Base-by-base conservation (phyloP, 2,797 vertebrate species). In the Melanotaenia nigrans region DNA sequence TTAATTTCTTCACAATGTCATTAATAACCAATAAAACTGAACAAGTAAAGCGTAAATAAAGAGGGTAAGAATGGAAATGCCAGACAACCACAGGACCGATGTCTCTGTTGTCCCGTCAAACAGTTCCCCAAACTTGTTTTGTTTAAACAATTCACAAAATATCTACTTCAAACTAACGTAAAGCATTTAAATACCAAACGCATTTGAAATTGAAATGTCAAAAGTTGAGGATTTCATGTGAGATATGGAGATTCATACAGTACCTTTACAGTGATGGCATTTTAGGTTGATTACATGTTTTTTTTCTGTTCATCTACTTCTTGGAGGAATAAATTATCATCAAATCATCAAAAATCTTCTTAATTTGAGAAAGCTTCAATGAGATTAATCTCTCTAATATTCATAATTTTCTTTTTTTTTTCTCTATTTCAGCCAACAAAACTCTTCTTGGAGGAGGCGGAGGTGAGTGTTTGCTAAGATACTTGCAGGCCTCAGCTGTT, bases 381-480 rank as follows among this genome's bases (percentile, higher is more conserved):
- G 53, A 18, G 25, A 40, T 45, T 28, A 22, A 20, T 36, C 33
- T 28, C 20, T 60, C 3, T 38, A 40, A 10, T 78, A 68, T 51
- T 68, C 6, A 59, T 45, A 40, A 42, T 51, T 80, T 65, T 16
- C 61, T 82, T 10, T 61, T 33, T 83, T 40, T 72, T 69, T 20
- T 89, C 36, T 75, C 64, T 86, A 54, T 92, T 90, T 90, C 91
- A 95, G 95, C 94, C 83, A 95, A 95, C 91, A 94, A 92, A 77
- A 90, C 90, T 71, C 87, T 95, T 83, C 92, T 95, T 2, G 95
- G 95, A 6, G 94, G 95, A 85, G 95, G 94, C 85, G 94, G 95
- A 89, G 95, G 95, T 95, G 87, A 62, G 30, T 33, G 70, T 59
- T 42, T 77, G 69, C 67, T 65, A 73, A 75, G 66, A 65, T 66